Base-by-base conservation (phyloP, 2,797 vertebrate genomes). In the Danionella dracula region DNA sequence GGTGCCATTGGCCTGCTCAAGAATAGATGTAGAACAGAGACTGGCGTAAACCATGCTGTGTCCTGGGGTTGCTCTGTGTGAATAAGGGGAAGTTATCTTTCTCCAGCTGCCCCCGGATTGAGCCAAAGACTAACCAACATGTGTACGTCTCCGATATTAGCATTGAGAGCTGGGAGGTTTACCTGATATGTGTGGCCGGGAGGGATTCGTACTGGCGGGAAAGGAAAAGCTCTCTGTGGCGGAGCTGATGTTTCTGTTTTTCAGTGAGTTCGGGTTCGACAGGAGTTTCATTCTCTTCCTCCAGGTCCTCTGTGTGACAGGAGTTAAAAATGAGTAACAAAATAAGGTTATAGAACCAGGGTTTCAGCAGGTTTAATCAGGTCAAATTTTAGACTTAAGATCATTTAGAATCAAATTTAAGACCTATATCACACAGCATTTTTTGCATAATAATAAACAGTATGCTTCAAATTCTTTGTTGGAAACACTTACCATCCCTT, bases 201-300 rank as follows among this genome's bases (percentile, higher is more conserved):
- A 97, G 89, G 57, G 95, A 97, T 78, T 98, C 95, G 13, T 97
- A 97, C 27, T 98, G 95, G 42, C 95, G 92, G 11, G 95, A 98
- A 71, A 98, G 85, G 78, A 98, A 98, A 68, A 98, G 93, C 69
- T 98, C 95, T 85, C 95, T 90, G 80, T 98, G 95, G 74, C 94
- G 93, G 80, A 98, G 82, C 78, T 98, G 95, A 85, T 98, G 95
- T 81, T 95, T 97, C 88, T 98, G 94, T 88, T 97, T 98, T 81
- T 98, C 95, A 61, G 90, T 93, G 74, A 96, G 82, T 9, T 98
- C 94, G 23, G 91, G 82, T 76, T 95, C 93, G 77, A 88, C 74
- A 11, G 93, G 89, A 67, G 65, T 92, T 86, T 95, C 94, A 78
- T 91, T 93, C 81, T 98, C 94, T 82, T 96, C 94, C 78, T 97